A percentile compares a stretch with the other conserved stretches of the same genome.
These are phyloP conservation scores for Labeo catla DNA, from an alignment of 2,113 vertebrate genomes.

Conservation along the genomic window DNA sequence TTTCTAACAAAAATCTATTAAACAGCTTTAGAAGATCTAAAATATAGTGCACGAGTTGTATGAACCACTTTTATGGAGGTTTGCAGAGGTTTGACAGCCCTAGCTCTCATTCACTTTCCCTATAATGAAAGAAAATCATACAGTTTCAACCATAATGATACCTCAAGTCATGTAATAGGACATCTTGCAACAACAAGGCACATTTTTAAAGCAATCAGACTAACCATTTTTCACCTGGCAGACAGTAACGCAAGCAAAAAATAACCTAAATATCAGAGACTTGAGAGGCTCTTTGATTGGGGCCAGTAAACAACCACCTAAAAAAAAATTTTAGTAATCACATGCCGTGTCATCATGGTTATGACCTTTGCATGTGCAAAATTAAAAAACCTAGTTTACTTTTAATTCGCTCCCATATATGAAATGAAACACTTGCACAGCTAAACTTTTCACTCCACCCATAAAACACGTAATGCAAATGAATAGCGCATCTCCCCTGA, in stretches of 20 bases:
- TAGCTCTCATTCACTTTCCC: neutral
- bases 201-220: neutral
- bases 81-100: neutral
- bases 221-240: neutral
- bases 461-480: slow-evolving; percentile 26
- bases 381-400: neutral
- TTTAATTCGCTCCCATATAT: neutral
- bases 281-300: neutral
- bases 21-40: neutral
- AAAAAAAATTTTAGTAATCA: neutral
- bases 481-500: neutral
- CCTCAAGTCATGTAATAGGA: neutral
- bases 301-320: neutral
- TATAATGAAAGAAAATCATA: neutral
- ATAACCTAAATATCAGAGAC: neutral
- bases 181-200: neutral
- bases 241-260: neutral
- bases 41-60: neutral
- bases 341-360: neutral
- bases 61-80: neutral
- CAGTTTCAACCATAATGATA: neutral
- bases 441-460: neutral
- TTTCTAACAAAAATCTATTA: neutral
- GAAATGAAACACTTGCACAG: neutral
- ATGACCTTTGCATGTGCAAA: neutral